phyloP scores from a whole-genome alignment of 2,113 vertebrate genomes.

The mouse (Mus musculus) region DNA sequence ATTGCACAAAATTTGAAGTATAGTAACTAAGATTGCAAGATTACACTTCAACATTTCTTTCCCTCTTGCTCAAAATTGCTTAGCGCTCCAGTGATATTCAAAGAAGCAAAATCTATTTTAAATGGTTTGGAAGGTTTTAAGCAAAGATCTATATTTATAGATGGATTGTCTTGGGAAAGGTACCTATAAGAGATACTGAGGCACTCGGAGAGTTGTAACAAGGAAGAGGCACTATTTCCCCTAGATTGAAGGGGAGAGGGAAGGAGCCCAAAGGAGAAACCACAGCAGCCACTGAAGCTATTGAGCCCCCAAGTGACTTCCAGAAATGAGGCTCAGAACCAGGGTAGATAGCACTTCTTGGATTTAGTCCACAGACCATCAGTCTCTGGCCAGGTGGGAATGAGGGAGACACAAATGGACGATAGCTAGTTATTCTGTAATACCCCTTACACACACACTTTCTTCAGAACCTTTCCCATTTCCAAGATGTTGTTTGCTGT shows the following conservation, averaged over 20 bases:
- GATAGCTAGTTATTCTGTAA: neutral
- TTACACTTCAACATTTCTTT: neutral
- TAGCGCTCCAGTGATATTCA: neutral
- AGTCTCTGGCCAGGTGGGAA: neutral
- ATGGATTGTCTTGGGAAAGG: neutral
- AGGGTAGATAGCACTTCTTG: neutral
- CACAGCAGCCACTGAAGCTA: no score
- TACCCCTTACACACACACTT: neutral
- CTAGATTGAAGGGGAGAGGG: neutral
- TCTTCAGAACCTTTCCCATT: neutral
- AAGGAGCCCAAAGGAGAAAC: no score
- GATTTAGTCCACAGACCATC: neutral
- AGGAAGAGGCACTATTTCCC: neutral
- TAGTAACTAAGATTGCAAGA: neutral
- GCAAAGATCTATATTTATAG: neutral
- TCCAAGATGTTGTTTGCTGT: neutral
- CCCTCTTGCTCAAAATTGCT: constrained; percentile 19
- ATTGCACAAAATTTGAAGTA: neutral
- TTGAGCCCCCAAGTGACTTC: neutral
- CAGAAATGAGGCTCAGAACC: neutral
- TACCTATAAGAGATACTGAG: neutral
- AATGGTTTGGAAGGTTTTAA: neutral
- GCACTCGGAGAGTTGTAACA: neutral
- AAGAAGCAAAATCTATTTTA: neutral
- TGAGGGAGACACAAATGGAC: neutral